Base-by-base conservation (phyloP, 2,797 vertebrate species). In the Galagoides demidoff region DNA sequence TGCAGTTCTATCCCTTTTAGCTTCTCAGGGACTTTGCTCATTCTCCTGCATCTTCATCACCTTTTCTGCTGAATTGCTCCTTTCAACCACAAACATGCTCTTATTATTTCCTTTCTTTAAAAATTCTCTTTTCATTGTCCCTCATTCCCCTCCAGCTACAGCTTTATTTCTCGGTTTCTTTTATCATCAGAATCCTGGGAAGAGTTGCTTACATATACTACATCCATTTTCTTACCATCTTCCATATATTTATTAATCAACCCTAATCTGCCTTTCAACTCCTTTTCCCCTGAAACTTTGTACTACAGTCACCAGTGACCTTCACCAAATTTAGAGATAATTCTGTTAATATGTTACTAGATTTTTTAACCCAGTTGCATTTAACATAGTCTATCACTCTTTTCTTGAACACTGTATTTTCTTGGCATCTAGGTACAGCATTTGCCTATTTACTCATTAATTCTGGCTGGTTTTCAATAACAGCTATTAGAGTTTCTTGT, bases 181-280 rank as follows among this genome's bases (percentile, higher is more conserved):
- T 76, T 45, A 39, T 61, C 71, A 61, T 68, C 31, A 77, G 55
- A 25, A 23, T 90, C n/a, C 66, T 88, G 39, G 64, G 19, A 74
- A 77, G 31, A 85, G n/a, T 71, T 71, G 27, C 6, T 52, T 23
- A 68, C 74, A 31, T 27, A 8, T 39, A 45, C 14, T 45, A 0
- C 52, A 45, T 94, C 49, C 39, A 34, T 95, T 81, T 95, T 94
- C 52, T 90, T 64, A 27, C 17, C 34, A 13, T 79, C n/a, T 63
- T 77, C 63, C 31, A 52, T 79, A 49, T 68, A 34, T 73, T 82
- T 88, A 71, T 43, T 71, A 25, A 20, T 55, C 25, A 92, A 49
- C 12, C 39, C 19, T 63, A 64, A n/a, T 92, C n/a, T 71, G 27
- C 22, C 45, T 92, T 79, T 74, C 19, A 45, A 14, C 17, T n/a